These are phyloP conservation scores for Amniataba percoides DNA, from an alignment of 2,797 vertebrate species.

Conservation along the genomic window DNA sequence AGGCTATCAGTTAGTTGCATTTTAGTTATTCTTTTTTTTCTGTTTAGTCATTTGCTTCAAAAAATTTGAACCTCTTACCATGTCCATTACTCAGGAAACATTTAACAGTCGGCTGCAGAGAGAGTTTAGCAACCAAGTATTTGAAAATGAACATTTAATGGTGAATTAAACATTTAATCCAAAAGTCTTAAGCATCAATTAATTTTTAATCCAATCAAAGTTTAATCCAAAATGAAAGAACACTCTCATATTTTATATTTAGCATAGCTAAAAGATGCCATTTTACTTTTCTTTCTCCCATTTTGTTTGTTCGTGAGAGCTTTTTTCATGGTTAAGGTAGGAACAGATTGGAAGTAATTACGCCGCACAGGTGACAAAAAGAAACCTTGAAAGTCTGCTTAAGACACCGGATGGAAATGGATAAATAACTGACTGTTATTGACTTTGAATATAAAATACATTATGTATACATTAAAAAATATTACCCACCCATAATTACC, in stretches of 20 bases:
- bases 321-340: background rate
- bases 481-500: background rate
- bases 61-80: background rate
- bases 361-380: background rate
- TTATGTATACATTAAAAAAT: slow-evolving; percentile 14
- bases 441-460: background rate
- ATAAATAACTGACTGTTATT: background rate
- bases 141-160: slow-evolving; percentile 69
- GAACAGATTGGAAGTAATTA: background rate
- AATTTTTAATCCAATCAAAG: slow-evolving; percentile 67
- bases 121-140: slow-evolving; percentile 40
- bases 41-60: slow-evolving; percentile 7
- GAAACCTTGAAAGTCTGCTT: background rate
- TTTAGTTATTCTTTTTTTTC: slow-evolving; percentile 13
- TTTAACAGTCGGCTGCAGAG: slow-evolving; percentile 36
- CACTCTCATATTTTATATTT: slow-evolving; percentile 31
- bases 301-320: slow-evolving; percentile 1
- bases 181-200: slow-evolving; percentile 55
- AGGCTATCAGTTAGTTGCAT: background rate
- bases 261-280: slow-evolving; percentile 22
- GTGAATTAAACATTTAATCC: slow-evolving; percentile 70
- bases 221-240: slow-evolving; percentile 57
- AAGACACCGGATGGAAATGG: slow-evolving; percentile 10
- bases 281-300: slow-evolving; percentile 33
- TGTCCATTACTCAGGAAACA: slow-evolving; percentile 10